Base-by-base conservation (phyloP, 1,140 invertebrate genomes). In the Ptiloglossa arizonensis region DNA sequence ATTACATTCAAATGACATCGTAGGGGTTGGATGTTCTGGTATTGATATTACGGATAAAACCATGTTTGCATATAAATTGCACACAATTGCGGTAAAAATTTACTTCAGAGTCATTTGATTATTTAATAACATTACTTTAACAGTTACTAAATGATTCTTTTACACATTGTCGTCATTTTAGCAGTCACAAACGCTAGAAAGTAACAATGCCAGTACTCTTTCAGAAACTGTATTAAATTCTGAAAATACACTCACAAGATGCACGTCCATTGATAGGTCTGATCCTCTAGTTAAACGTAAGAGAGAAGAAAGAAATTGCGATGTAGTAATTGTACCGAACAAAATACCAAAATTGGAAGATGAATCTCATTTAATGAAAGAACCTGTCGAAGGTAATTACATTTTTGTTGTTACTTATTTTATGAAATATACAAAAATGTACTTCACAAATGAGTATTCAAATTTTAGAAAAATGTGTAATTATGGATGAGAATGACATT, bases 11-110 rank as follows among this genome's bases (percentile, higher is more conserved):
- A 82, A 86, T 63, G 87, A 90, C 60, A 41, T 86, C 17, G 78
- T 90, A 71, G 87, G 89, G 8, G 79, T 90, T 60, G 88, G 89
- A 1, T 87, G 87, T 72, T 13, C 56, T 9, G 13, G 68, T 29
- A 1, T 41, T 11, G n/a, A 68, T 32, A 24, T 46, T 71, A 48
- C 11, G 35, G 52, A 80, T 41, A 13, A 44, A 0, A 11, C 29
- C 13, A 66, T 80, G 48, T 88, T 79, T 77, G 59, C 32, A 9
- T 89, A 83, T 27, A 84, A 62, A 86, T 24, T 89, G 13, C 63
- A 0, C 24, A 32, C 52, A 3, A 29, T 48, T 17, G 2, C 15
- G 13, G 80, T 85, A 80, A 59, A 27, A 54, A 35, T 11, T 75
- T 70, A 54, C 32, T 8, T 27, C 35, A 35, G 35, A n/a, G n/a